A percentile compares a stretch with the other conserved stretches of the same genome.
Evolutionary conservation across 2,888 invertebrate species (phyloP).

Genomic region (Acrocyrtus sp.): DNA sequence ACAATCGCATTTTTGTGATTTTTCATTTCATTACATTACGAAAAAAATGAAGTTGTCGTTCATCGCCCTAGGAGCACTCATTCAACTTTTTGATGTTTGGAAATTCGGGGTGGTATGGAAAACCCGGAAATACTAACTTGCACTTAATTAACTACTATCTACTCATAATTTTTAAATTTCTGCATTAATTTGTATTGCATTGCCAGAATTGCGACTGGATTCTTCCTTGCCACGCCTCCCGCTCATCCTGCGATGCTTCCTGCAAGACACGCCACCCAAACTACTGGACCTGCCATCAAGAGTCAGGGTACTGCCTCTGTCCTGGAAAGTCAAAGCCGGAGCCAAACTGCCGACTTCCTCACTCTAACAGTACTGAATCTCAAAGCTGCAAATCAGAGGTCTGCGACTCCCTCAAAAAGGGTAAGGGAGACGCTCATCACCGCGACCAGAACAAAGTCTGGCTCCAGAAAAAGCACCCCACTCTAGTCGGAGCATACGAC

Average conservation of each 20-base stretch:
- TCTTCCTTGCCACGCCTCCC: constrained; percentile 16
- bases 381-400: not conserved
- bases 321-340: not conserved
- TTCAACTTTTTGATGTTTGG: too few relatives aligned
- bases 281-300: constrained; percentile 17
- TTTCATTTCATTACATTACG: too few relatives aligned
- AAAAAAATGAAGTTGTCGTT: too few relatives aligned
- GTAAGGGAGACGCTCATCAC: not conserved
- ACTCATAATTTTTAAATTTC: too few relatives aligned
- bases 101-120: too few relatives aligned
- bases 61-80: too few relatives aligned
- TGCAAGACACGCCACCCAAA: constrained; percentile 1
- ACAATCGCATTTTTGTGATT: too few relatives aligned
- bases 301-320: constrained; percentile 25
- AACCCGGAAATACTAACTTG: too few relatives aligned
- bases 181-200: too few relatives aligned
- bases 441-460: not conserved
- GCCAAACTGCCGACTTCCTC: constrained; percentile 3
- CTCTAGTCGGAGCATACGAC: not conserved
- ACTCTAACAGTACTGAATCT: not conserved
- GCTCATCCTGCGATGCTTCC: not conserved
- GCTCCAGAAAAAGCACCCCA: not conserved
- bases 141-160: too few relatives aligned
- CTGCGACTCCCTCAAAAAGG: not conserved
- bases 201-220: too few relatives aligned